Evolutionary conservation across 2,797 vertebrate species (phyloP).

Genomic region (Pseudotriccus pelzelni): DNA sequence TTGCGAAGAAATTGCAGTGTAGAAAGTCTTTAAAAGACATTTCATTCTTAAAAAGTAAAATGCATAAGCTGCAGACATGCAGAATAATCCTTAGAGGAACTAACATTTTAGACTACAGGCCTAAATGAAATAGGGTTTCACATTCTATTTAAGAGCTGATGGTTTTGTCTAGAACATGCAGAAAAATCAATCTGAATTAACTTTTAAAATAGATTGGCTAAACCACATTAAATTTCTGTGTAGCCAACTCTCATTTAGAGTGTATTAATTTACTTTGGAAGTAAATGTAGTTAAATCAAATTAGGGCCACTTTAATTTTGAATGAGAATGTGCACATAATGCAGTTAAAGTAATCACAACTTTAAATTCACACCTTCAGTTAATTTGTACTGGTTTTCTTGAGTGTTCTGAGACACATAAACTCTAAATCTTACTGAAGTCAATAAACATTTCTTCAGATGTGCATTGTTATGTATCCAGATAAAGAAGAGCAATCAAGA

Average conservation of each 20-base stretch:
- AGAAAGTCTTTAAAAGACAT: neutral
- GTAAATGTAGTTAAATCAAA: conserved; percentile 36
- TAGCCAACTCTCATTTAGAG: conserved; percentile 35
- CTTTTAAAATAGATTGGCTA: conserved; percentile 42
- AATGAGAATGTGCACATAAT: conserved; percentile 22
- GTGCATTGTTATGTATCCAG: neutral
- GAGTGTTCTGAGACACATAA: neutral
- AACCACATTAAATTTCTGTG: conserved; percentile 34
- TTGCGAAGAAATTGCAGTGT: neutral
- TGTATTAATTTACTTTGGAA: conserved; percentile 47
- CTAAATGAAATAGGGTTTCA: conserved; percentile 29
- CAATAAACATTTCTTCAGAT: conserved; percentile 14
- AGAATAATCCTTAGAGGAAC: neutral
- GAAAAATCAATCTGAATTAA: conserved; percentile 68
- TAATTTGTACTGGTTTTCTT: conserved; percentile 11
- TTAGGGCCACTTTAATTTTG: conserved; percentile 29
- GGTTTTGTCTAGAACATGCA: conserved; percentile 22
- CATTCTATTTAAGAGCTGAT: conserved; percentile 19
- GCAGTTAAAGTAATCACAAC: conserved; percentile 8
- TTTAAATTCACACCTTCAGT: conserved; percentile 40
- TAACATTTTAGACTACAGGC: neutral
- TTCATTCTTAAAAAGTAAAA: neutral
- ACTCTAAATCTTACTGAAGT: neutral
- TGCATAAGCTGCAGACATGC: neutral
- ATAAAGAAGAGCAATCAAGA: neutral